Base-by-base conservation (phyloP, 2,888 invertebrate genomes). In the Julus scandinavius region DNA sequence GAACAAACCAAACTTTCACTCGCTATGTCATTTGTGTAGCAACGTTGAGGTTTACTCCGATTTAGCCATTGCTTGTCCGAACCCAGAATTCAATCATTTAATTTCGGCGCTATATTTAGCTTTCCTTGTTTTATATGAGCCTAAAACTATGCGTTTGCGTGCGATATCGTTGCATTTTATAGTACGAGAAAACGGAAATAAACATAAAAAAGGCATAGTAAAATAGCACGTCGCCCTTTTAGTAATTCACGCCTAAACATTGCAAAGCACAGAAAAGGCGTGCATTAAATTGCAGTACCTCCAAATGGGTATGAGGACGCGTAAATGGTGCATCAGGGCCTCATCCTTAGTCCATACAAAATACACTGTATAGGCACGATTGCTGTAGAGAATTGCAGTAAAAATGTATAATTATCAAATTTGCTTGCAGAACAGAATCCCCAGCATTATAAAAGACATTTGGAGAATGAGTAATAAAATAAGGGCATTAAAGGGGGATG, bases 361-460 rank as follows among this genome's bases (percentile, higher is more conserved):
- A 54, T 17, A 54, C 54, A 54, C 54, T 54, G 49, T 49, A 29
- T 49, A 17, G 63, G 63, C 63, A 63, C n/a, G 29, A 20, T 72
- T 15, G 80, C 38, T 80, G 38, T 6, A 38, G 80, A 80, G 80
- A 80, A 80, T 38, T 80, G 80, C 80, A 38, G 80, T 80, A 80
- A 80, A 80, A 80, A 80, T 80, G 80, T 11, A 80, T 80, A 80
- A 80, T 80, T 80, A 80, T 80, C 80, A 80, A 80, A 80, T 80
- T 80, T 80, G 38, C 80, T 80, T 80, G 80, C 80, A 80, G 80
- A 80, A 13, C 80, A 80, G 80, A 20, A 13, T 20, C 38, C 38
- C 80, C 13, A 38, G 80, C 38, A 80, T 80, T 80, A 80, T 9
- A 38, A 80, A 80, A 80, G 80, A 80, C 80, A 38, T 38, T 80